Evolutionary conservation across 2,797 vertebrate genomes (phyloP).

Genomic region (Psittacula echo): DNA sequence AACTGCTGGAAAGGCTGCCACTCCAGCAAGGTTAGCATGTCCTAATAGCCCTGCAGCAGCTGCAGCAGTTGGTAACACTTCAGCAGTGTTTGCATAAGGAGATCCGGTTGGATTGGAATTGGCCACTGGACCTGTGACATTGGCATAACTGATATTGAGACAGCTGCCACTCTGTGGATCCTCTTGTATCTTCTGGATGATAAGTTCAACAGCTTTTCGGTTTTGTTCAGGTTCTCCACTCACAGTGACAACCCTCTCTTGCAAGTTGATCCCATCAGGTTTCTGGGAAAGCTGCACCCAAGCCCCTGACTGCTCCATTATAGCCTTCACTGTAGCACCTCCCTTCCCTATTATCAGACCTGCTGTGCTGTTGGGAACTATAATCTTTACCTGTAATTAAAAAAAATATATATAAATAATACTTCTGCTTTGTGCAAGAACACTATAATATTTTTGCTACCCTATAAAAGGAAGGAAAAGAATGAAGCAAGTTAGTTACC

Average conservation of each 20-base stretch:
- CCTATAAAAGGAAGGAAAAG: conserved; percentile 78
- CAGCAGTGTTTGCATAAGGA: conserved; percentile 90
- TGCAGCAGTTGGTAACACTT: conserved; percentile 88
- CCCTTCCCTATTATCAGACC: conserved; percentile 91
- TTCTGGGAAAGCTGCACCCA: conserved; percentile 91
- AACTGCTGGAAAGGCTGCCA: conserved; percentile 87
- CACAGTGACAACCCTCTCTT: conserved; percentile 90
- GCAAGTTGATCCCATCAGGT: conserved; percentile 90
- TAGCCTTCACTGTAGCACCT: conserved; percentile 89
- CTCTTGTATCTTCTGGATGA: conserved; percentile 91
- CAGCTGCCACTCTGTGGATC: conserved; percentile 90
- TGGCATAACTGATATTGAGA: conserved; percentile 90
- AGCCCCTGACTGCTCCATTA: conserved; percentile 91
- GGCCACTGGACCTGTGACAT: conserved; percentile 89
- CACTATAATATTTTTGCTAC: conserved; percentile 79
- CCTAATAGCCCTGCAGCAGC: conserved; percentile 87
- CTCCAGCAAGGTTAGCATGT: conserved; percentile 88
- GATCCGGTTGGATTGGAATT: conserved; percentile 90
- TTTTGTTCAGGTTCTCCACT: conserved; percentile 90
- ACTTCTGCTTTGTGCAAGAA: conserved; percentile 81
- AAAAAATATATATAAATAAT: conserved; percentile 86
- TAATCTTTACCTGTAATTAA: conserved; percentile 90
- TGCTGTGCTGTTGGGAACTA: conserved; percentile 91
- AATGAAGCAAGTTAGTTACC: conserved; percentile 71
- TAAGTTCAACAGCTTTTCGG: conserved; percentile 89